Conservation (phyloP, 1,140 invertebrate species). For the Akabosia matsudoensis region DNA sequence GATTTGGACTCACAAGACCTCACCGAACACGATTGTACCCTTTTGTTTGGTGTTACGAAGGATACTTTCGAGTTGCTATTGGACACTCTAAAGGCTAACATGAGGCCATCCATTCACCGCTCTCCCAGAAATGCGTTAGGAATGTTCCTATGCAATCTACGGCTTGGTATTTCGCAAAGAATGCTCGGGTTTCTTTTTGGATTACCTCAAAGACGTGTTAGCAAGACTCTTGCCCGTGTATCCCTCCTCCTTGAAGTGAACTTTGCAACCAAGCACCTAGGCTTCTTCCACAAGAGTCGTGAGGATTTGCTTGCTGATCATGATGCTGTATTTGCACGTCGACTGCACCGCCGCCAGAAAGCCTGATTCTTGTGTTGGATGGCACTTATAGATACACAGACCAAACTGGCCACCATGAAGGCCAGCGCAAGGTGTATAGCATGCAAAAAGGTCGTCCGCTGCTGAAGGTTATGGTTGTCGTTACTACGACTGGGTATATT, state of each 20-base stretch:
- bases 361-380: not conserved
- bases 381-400: not conserved
- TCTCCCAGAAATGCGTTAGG: not conserved
- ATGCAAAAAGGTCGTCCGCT: not conserved
- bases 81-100: not conserved
- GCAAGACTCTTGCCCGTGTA: not conserved
- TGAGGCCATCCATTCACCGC: not conserved
- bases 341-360: not conserved
- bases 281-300: not conserved
- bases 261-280: not conserved
- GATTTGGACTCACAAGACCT: not conserved
- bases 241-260: not conserved
- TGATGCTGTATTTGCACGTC: not conserved
- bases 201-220: not conserved
- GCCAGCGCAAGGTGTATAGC: not conserved
- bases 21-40: not conserved
- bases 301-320: not conserved
- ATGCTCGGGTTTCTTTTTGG: not conserved
- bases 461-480: slow-evolving; percentile 3
- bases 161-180: not conserved
- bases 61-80: not conserved
- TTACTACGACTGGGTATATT: not conserved
- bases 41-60: not conserved
- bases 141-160: not conserved
- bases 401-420: not conserved